Evolutionary conservation across 2,797 vertebrate genomes (phyloP).

Genomic region (Vireo griseus): DNA sequence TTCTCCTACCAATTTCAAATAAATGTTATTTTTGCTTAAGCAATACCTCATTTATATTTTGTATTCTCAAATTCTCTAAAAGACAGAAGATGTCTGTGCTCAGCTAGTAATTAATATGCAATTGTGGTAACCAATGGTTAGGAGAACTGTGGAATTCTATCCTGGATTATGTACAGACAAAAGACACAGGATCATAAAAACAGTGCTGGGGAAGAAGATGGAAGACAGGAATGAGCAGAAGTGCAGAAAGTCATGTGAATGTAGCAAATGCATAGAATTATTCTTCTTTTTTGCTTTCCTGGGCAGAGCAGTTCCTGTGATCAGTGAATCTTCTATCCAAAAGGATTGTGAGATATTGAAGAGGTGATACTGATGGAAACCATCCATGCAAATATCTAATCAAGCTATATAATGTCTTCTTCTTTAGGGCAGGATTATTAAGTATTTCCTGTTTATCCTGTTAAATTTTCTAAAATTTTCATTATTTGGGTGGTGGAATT

Average conservation of each 20-base stretch:
- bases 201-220: not conserved
- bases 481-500: not conserved
- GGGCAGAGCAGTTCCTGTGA: not conserved
- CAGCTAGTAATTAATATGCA: not conserved
- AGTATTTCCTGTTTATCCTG: not conserved
- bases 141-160: not conserved
- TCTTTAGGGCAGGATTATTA: not conserved
- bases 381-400: not conserved
- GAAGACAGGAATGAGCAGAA: accelerated
- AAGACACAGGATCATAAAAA: not conserved
- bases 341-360: not conserved
- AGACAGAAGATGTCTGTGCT: not conserved
- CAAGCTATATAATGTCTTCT: not conserved
- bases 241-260: not conserved
- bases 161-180: not conserved
- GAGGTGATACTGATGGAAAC: not conserved
- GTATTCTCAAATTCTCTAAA: not conserved
- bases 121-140: not conserved
- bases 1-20: not conserved
- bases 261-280: not conserved
- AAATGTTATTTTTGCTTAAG: not conserved
- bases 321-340: not conserved
- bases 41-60: not conserved
- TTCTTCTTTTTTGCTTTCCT: not conserved
- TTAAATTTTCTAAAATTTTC: not conserved